Evolutionary conservation across 2,797 vertebrate species (phyloP).

Genomic region (Mormyrus hasselquistii): DNA sequence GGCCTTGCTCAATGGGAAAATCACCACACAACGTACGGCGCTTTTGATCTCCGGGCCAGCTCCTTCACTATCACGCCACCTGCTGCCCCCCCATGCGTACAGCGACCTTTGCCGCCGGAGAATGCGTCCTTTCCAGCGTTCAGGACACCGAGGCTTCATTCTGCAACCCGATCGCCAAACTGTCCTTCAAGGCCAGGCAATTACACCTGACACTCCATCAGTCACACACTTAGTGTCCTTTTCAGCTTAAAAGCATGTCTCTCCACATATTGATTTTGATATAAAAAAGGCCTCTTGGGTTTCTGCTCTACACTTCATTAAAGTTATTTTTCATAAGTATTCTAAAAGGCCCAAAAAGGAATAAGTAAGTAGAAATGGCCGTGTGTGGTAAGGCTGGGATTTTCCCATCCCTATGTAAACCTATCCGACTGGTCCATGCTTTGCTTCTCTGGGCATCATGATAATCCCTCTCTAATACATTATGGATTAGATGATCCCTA

Average conservation of each 20-base stretch:
- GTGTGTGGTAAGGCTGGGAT: background rate
- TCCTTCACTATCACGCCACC: background rate
- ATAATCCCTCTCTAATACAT: constrained; percentile 23
- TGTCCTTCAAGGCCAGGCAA: background rate
- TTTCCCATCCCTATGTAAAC: constrained; percentile 19
- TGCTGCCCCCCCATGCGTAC: background rate
- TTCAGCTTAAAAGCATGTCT: constrained; percentile 6
- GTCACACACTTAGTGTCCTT: constrained; percentile 7
- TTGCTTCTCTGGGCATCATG: constrained; percentile 1
- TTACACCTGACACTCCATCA: constrained; percentile 1
- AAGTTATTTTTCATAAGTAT: constrained; percentile 13
- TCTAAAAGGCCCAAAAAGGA: constrained; percentile 7
- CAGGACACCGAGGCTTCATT: background rate
- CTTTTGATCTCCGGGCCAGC: background rate
- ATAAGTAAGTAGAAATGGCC: background rate
- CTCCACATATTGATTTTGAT: constrained; percentile 3
- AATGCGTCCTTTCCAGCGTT: background rate
- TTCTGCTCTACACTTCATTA: constrained; percentile 15
- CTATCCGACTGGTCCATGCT: background rate
- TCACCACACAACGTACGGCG: background rate
- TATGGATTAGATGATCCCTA: constrained; percentile 48
- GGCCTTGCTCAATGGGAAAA: background rate
- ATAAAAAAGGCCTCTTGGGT: background rate
- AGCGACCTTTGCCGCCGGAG: background rate
- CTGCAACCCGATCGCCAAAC: background rate